Evolutionary conservation across 2,888 invertebrate genomes (phyloP), one percentile per base, ranked within the genome.

Genomic region (Lacanobia oleracea): DNA sequence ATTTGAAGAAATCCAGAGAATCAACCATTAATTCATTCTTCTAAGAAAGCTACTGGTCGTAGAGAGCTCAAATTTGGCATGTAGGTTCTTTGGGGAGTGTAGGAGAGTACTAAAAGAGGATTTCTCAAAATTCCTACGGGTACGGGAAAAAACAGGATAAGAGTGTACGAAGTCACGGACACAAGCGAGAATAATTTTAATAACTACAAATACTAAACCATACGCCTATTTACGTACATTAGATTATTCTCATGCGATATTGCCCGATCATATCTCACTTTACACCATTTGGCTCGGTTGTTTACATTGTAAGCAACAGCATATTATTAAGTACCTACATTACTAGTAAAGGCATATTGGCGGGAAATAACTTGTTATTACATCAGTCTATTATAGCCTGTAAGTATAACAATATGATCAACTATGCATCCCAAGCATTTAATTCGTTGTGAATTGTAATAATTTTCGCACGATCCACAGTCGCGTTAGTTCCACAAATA

Each of bases 311-410:
- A 56, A 72, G 18, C 40, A 14, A n/a, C n/a, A n/a, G n/a, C 21
- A 10, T 23, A 33, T n/a, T 65, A 69, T 18, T 27, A 61, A 43
- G 33, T 27, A 12, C 51, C n/a, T 40, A n/a, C n/a, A n/a, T n/a
- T n/a, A n/a, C n/a, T n/a, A n/a, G n/a, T n/a, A 21, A 61, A 69
- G 9, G 14, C 12, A 76, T 75, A 65, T 56, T 12, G 56, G 61
- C 70, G 76, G 45, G 70, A 76, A 60, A 48, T 45, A 45, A 45
- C 33, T 8, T 6, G 56, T 62, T 14, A 16, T 21, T 14, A 18
- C 8, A 40, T 7, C 60, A 71, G 3, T 10, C 1, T 2, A 27
- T 27, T n/a, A n/a, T n/a, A 0, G 27, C 14, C 16, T 18, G 5
- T 54, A 23, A 14, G 2, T 67, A 50, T 40, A 40, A 57, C 48